Percentiles rank a stretch among this genome's conserved stretches.
Evolutionary conservation across 2,888 invertebrate species (phyloP).

Genomic region (Hipparchia sbordonii): DNA sequence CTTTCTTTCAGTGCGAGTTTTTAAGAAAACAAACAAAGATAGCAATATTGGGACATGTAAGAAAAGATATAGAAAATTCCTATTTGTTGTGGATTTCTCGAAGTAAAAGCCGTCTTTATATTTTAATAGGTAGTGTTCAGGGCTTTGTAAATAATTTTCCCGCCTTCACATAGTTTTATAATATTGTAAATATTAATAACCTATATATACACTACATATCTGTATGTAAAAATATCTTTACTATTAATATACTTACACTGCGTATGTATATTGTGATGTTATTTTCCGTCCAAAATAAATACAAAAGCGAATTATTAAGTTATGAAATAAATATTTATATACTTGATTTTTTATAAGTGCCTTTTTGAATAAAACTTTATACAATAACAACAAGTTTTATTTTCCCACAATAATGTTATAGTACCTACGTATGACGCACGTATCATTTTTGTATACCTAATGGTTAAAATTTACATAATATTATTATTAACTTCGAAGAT

Average conservation of each 20-base stretch:
- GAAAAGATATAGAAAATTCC: too few relatives aligned
- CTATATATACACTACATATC: constrained; percentile 45
- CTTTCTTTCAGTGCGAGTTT: too few relatives aligned
- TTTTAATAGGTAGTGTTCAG: neutral
- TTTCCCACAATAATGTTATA: constrained; percentile 23
- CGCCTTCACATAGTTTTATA: constrained; percentile 40
- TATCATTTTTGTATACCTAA: neutral
- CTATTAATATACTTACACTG: constrained; percentile 54
- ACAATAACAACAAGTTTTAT: constrained; percentile 39
- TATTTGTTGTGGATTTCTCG: too few relatives aligned
- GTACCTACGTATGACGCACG: neutral
- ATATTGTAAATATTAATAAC: constrained; percentile 42
- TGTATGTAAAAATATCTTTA: constrained; percentile 59
- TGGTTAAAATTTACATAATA: too few relatives aligned
- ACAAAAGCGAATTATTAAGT: constrained; percentile 55
- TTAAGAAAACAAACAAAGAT: too few relatives aligned
- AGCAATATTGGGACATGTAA: too few relatives aligned
- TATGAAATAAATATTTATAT: constrained; percentile 48
- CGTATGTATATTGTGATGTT: constrained; percentile 75
- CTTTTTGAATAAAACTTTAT: constrained; percentile 52
- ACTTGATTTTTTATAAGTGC: constrained; percentile 43
- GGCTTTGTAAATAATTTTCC: constrained; percentile 39
- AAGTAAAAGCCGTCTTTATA: too few relatives aligned
- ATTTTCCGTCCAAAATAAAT: constrained; percentile 61
- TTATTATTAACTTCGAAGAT: too few relatives aligned